These are phyloP conservation scores for Sorex araneus DNA, from an alignment of 2,113 vertebrate species.

Conservation along the genomic window DNA sequence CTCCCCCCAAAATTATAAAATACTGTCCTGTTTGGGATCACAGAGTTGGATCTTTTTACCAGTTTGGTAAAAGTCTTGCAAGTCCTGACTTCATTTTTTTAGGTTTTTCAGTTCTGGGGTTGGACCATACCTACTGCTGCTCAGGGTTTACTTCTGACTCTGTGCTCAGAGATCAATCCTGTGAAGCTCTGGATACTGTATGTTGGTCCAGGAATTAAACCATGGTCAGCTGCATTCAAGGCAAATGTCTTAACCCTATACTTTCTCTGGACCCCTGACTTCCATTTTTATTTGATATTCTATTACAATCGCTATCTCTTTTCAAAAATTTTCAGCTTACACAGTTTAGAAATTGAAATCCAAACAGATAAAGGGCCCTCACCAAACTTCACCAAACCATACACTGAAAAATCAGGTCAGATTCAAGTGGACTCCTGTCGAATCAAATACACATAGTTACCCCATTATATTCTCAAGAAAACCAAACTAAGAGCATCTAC, in stretches of 20 bases:
- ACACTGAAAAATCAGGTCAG: neutral
- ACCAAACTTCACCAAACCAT: neutral
- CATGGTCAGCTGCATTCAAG: too few species aligned
- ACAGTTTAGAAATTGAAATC: neutral
- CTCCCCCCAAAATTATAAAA: too few species aligned
- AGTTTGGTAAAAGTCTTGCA: constrained; percentile 2
- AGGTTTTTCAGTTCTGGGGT: too few species aligned
- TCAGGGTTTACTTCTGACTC: neutral
- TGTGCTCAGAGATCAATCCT: too few species aligned
- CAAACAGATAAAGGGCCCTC: neutral
- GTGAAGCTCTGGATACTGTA: too few species aligned
- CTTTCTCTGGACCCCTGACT: neutral
- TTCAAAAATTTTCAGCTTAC: neutral
- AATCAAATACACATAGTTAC: neutral
- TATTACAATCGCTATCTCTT: neutral
- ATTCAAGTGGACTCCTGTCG: fast-evolving
- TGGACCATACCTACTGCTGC: neutral
- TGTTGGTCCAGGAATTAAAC: too few species aligned
- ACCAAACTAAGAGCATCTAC: neutral
- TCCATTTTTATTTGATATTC: neutral
- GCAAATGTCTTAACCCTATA: neutral
- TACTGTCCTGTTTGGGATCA: neutral
- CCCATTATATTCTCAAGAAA: neutral
- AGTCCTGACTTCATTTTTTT: neutral
- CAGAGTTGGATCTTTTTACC: neutral